Conservation (phyloP, 2,797 vertebrate species). For the Pantherophis alleghaniensis region DNA sequence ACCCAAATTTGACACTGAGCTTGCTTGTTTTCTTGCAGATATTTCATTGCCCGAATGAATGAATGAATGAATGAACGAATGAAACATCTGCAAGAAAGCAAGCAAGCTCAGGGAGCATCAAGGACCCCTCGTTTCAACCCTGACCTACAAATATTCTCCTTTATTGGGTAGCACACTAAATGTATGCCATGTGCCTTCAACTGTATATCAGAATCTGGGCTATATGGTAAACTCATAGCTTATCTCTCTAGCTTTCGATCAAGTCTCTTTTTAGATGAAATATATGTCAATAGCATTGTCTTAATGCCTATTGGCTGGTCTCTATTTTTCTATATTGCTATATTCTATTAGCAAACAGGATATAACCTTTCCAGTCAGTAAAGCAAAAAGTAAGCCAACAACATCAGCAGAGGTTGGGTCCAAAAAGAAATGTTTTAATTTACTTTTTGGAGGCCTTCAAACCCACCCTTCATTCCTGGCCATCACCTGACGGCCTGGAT, state of each 20-base stretch:
- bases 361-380: not conserved
- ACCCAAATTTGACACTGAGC: too few relatives aligned
- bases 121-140: too few relatives aligned
- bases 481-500: rapidly evolving
- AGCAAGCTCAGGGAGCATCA: too few relatives aligned
- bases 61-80: too few relatives aligned
- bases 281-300: not conserved
- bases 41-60: too few relatives aligned
- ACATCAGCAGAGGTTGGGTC: not conserved
- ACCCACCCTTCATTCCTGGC: not conserved
- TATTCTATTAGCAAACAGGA: not conserved
- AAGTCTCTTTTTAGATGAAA: not conserved
- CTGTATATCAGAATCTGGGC: not conserved
- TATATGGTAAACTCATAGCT: not conserved
- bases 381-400: not conserved
- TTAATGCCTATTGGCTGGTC: not conserved
- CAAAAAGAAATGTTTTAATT: not conserved
- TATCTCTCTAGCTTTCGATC: not conserved
- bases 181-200: not conserved
- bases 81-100: too few relatives aligned
- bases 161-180: not conserved
- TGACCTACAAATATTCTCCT: too few relatives aligned
- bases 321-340: not conserved
- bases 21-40: too few relatives aligned
- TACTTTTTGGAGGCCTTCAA: not conserved